These are phyloP conservation scores for Istiophorus platypterus DNA, from an alignment of 2,113 vertebrate species.

Conservation along the genomic window DNA sequence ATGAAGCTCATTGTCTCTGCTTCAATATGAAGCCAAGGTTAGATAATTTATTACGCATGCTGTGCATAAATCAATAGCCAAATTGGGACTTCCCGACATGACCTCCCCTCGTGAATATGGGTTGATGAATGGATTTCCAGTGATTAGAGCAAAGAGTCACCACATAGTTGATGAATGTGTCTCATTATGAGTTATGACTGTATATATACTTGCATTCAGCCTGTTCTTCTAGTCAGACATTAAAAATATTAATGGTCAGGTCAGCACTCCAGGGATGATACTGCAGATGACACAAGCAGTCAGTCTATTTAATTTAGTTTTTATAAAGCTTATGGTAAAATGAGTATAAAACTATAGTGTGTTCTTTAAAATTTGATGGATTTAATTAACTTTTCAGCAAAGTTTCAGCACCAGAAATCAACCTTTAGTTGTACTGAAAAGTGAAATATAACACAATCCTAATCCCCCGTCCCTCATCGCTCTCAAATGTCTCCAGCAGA, in stretches of 20 bases:
- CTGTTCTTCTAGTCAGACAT: neutral
- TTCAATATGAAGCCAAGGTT: conserved; percentile 74
- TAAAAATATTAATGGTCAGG: neutral
- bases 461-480: no score
- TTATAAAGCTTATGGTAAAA: neutral
- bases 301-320: neutral
- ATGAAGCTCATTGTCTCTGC: conserved; percentile 62
- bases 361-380: neutral
- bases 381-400: neutral
- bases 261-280: neutral
- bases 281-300: neutral
- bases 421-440: no score
- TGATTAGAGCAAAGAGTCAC: conserved; percentile 34
- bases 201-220: neutral
- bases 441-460: no score
- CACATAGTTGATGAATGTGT: conserved; percentile 17
- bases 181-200: conserved; percentile 33
- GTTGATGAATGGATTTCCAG: conserved; percentile 66
- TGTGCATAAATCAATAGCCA: conserved; percentile 63
- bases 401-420: neutral
- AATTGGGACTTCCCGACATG: conserved; percentile 50
- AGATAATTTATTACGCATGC: conserved; percentile 72
- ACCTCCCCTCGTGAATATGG: conserved; percentile 42
- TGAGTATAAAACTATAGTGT: neutral
- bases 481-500: no score